phyloP scores from a whole-genome alignment of 2,113 vertebrate genomes.

The Pomatostomus ruficeps region DNA sequence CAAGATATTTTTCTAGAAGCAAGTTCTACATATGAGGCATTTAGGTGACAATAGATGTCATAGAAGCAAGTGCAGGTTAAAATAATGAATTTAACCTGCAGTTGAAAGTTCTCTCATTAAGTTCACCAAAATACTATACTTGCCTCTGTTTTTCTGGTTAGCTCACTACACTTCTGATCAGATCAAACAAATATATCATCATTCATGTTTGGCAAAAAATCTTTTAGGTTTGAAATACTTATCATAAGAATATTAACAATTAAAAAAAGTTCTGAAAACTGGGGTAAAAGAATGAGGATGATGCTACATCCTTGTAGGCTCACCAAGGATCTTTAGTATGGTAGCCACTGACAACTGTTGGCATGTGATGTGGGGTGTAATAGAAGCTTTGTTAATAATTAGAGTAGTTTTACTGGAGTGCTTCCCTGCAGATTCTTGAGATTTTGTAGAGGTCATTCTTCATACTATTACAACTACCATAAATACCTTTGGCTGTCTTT shows the following conservation, averaged over 20 bases:
- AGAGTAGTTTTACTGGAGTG: neutral
- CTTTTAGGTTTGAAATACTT: neutral
- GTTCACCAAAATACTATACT: neutral
- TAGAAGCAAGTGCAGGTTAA: neutral
- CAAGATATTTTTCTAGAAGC: neutral
- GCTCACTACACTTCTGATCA: neutral
- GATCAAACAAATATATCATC: neutral
- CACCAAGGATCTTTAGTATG: neutral
- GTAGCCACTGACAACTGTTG: constrained; percentile 15
- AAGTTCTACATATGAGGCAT: neutral
- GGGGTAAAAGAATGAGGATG: neutral
- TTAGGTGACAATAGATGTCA: neutral
- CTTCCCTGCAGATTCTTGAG: constrained; percentile 34
- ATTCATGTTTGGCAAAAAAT: neutral
- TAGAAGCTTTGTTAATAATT: constrained; percentile 31
- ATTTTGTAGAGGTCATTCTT: constrained; percentile 19
- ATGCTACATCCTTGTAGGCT: neutral
- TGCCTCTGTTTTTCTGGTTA: neutral
- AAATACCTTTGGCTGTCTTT: constrained; percentile 33
- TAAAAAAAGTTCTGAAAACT: neutral
- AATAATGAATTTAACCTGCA: neutral
- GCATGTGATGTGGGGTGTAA: neutral
- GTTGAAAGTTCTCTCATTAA: neutral
- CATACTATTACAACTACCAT: neutral
- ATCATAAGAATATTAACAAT: neutral